These are phyloP conservation scores for Neogale vison DNA, from an alignment of 2,113 vertebrate species.

Conservation along the genomic window DNA sequence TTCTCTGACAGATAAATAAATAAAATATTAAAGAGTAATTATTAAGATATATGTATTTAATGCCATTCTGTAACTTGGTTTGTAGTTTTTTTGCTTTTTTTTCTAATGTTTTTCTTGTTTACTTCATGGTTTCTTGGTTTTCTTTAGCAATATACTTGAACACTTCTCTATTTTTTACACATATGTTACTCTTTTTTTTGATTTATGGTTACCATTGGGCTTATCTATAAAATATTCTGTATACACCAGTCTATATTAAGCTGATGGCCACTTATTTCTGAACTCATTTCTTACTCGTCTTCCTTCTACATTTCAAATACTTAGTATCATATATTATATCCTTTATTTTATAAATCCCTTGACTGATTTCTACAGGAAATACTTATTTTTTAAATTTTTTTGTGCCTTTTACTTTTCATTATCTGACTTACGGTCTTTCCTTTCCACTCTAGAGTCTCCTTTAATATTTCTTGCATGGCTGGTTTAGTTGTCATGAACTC, in stretches of 20 bases:
- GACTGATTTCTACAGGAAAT: too few relatives aligned
- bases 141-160: not conserved
- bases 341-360: not conserved
- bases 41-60: not conserved
- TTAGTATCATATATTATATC: not conserved
- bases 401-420: too few relatives aligned
- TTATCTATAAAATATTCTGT: not conserved
- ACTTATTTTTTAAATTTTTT: too few relatives aligned
- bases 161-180: not conserved
- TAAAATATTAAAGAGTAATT: not conserved
- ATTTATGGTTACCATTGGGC: not conserved
- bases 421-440: too few relatives aligned
- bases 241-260: not conserved
- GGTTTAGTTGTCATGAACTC: not conserved
- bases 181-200: not conserved
- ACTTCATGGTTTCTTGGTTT: not conserved
- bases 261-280: not conserved
- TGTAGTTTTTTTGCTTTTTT: not conserved
- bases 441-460: not conserved
- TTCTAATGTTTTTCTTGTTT: not conserved
- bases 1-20: too few relatives aligned
- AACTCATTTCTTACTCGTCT: not conserved
- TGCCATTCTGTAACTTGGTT: not conserved
- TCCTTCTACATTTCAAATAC: not conserved
- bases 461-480: not conserved